phyloP scores from a whole-genome alignment of 2,113 vertebrate genomes.

The Pelvicachromis taeniatus region DNA sequence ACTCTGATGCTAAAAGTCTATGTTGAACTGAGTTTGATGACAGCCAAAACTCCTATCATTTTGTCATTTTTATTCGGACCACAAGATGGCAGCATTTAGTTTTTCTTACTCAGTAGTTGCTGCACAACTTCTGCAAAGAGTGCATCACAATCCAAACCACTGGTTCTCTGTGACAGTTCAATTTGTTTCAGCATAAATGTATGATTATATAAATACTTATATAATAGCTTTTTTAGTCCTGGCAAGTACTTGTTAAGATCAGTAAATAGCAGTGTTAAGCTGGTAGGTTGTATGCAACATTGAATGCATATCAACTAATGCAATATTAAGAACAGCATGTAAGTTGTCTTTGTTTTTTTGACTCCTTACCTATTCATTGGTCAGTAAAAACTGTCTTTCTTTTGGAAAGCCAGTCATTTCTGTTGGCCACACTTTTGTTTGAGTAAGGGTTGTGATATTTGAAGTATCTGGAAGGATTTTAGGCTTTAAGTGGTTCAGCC shows the following conservation, averaged over 20 bases:
- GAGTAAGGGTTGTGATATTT: not conserved
- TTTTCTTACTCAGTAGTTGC: not conserved
- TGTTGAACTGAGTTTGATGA: not conserved
- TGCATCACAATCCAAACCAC: not conserved
- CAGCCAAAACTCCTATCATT: not conserved
- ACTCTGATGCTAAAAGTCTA: not conserved
- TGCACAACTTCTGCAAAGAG: not conserved
- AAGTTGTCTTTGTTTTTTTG: not conserved
- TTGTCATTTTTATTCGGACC: not conserved
- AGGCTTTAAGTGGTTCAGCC: not conserved
- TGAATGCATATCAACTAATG: not conserved
- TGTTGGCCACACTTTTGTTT: not conserved
- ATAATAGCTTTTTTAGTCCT: not conserved
- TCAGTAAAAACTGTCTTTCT: not conserved
- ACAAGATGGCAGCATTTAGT: conserved; percentile 30
- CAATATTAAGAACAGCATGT: not conserved
- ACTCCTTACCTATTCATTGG: not conserved
- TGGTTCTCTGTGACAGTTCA: not conserved
- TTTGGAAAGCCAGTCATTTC: not conserved
- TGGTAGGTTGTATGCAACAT: not conserved
- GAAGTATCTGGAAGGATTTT: conserved; percentile 12
- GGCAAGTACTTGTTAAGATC: not conserved
- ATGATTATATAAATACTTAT: not conserved
- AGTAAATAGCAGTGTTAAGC: not conserved
- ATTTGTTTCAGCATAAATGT: not conserved